A percentile compares a stretch with the other conserved stretches of the same genome.
These are phyloP conservation scores for Dasyurus viverrinus DNA, from an alignment of 2,113 vertebrate genomes.

Conservation along the genomic window DNA sequence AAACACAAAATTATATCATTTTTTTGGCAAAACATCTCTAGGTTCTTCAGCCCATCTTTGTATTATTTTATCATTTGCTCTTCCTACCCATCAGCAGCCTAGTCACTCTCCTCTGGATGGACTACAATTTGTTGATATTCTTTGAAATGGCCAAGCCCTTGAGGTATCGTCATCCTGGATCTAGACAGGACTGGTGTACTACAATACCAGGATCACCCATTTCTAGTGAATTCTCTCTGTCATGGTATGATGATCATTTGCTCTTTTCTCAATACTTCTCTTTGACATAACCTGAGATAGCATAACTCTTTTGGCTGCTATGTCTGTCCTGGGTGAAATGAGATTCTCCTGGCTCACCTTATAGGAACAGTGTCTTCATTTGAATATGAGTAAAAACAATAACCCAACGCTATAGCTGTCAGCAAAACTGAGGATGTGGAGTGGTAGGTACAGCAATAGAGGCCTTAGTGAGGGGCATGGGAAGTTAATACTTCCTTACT, in stretches of 20 bases:
- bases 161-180: background rate
- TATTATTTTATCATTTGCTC: background rate
- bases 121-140: background rate
- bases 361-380: background rate
- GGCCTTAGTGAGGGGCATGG: background rate
- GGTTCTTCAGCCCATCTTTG: background rate
- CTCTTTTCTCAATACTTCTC: background rate
- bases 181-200: background rate
- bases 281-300: background rate
- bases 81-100: background rate
- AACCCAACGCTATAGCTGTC: background rate
- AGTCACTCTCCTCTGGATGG: background rate
- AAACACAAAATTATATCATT: background rate
- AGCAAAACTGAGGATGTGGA: background rate
- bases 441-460: background rate
- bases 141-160: background rate
- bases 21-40: background rate
- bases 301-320: background rate
- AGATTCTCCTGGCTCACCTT: background rate
- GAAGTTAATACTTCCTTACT: background rate
- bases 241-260: background rate
- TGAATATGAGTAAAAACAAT: conserved; percentile 15
- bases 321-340: background rate
- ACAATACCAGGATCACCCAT: background rate
- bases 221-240: background rate